These are phyloP conservation scores for Catotricha subobsoleta DNA, from an alignment of 2,888 invertebrate species.

Conservation along the genomic window DNA sequence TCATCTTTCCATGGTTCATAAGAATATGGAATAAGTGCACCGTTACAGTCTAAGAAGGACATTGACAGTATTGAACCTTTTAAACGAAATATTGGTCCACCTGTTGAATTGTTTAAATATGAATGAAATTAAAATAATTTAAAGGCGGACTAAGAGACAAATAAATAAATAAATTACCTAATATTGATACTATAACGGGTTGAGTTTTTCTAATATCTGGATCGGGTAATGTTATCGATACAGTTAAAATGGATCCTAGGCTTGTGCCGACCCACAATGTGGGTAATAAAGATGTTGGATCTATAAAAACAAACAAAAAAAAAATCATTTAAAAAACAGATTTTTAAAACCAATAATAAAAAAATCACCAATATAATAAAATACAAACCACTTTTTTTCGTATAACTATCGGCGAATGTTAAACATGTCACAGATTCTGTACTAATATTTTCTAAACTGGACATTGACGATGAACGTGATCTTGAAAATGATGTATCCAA, in stretches of 20 bases:
- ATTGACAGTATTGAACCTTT: slow-evolving; percentile 88
- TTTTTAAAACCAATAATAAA: background rate
- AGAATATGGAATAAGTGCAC: slow-evolving; percentile 75
- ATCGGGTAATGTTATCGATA: slow-evolving; percentile 69
- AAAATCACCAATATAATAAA: background rate
- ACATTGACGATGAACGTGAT: slow-evolving; percentile 94
- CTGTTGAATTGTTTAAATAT: slow-evolving; percentile 34
- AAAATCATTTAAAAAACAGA: background rate
- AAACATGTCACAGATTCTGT: slow-evolving; percentile 92
- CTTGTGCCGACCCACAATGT: slow-evolving; percentile 97
- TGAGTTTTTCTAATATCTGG: slow-evolving; percentile 66
- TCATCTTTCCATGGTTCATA: slow-evolving; percentile 90
- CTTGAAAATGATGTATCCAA: slow-evolving; percentile 91
- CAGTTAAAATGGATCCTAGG: slow-evolving; percentile 85
- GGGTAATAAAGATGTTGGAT: slow-evolving; percentile 63
- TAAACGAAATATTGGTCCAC: slow-evolving; percentile 89
- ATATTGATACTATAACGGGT: slow-evolving; percentile 74
- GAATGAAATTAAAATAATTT: background rate
- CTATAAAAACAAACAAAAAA: slow-evolving; percentile 31
- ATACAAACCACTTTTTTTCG: slow-evolving; percentile 74
- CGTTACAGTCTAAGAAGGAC: slow-evolving; percentile 92
- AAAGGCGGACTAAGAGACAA: background rate
- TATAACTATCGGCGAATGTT: slow-evolving; percentile 88
- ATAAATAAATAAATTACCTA: slow-evolving; percentile 37
- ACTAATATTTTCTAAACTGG: slow-evolving; percentile 91